Base-by-base conservation (phyloP, 2,888 invertebrate species). In the Volucella inflata region DNA sequence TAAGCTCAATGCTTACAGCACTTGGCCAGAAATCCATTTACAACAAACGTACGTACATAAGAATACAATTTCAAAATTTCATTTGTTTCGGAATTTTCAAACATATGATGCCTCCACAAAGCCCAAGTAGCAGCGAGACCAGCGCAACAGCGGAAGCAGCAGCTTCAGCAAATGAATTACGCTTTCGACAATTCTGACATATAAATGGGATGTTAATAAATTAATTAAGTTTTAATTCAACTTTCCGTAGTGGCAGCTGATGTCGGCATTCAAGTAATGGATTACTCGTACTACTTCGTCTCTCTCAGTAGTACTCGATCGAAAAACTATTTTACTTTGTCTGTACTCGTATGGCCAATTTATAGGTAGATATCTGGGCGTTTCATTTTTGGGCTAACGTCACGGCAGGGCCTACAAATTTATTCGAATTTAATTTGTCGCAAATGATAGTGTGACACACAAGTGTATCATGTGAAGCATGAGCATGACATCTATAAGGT, bases 181-280 rank as follows among this genome's bases (percentile, higher is more conserved):
- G 50, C 59, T 71, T 65, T 75, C 48, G 65, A 60, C 79, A 57
- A 84, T 84, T 67, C 84, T 80, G 80, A 84, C 80, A 84, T 75
- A 80, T 75, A 84, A 84, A 84, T 84, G 84, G 30, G 74, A 84
- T 84, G 84, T 84, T 75, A 84, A 84, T 84, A 84, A 84, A 84
- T 84, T 80, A 84, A 84, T 84, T 84, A 84, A 75, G 84, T 75
- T 84, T 84, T 80, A 84, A 84, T 84, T 84, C 80, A 75, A 84
- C 70, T 84, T 80, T 71, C 53, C 64, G 80, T 65, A 79, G 68
- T 84, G 75, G 84, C 84, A 84, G 84, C 84, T 84, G 84, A 75
- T 84, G 84, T 84, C 80, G 64, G 70, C 57, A 60, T n/a, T 8
- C 59, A 65, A 65, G 70, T 84, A 84, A 84, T 84, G 84, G 75